phyloP scores from a whole-genome alignment of 2,113 vertebrate species.

The Tachycineta bicolor region DNA sequence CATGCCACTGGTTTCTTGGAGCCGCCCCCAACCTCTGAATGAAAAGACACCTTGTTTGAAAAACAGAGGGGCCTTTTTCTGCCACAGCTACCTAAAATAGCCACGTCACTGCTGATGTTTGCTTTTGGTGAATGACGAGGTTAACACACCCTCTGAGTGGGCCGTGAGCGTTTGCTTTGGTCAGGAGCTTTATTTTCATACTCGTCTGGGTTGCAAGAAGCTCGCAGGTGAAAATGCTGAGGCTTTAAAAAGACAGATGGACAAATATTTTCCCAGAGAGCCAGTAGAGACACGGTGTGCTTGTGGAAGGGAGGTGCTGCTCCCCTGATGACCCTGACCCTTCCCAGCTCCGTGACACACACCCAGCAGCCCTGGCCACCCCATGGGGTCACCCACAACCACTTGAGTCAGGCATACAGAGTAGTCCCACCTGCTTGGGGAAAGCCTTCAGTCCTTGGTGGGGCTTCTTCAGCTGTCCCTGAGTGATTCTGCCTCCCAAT shows the following conservation, averaged over 20 bases:
- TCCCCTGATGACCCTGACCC: background rate
- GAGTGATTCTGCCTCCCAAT: rapidly evolving
- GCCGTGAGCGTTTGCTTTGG: background rate
- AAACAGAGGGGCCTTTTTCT: slow-evolving; percentile 39
- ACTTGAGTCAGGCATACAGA: background rate
- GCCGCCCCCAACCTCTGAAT: background rate
- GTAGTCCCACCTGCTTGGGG: rapidly evolving
- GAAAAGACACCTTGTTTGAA: slow-evolving; percentile 54
- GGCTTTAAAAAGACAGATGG: background rate
- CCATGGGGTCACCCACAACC: rapidly evolving
- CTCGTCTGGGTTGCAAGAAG: background rate
- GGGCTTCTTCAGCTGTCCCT: background rate
- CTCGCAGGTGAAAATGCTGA: background rate
- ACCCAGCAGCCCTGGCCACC: rapidly evolving
- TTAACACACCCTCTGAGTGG: background rate
- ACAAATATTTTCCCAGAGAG: slow-evolving; percentile 25
- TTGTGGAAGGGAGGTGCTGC: background rate
- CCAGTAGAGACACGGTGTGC: background rate
- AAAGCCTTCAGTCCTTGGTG: background rate
- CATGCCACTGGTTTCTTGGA: background rate
- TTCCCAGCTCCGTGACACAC: rapidly evolving
- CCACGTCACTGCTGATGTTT: background rate
- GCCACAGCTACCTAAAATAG: slow-evolving; percentile 3
- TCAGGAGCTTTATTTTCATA: slow-evolving; percentile 5
- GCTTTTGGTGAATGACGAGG: background rate